phyloP scores from a whole-genome alignment of 2,888 invertebrate species.

The Megastigmus dorsalis region DNA sequence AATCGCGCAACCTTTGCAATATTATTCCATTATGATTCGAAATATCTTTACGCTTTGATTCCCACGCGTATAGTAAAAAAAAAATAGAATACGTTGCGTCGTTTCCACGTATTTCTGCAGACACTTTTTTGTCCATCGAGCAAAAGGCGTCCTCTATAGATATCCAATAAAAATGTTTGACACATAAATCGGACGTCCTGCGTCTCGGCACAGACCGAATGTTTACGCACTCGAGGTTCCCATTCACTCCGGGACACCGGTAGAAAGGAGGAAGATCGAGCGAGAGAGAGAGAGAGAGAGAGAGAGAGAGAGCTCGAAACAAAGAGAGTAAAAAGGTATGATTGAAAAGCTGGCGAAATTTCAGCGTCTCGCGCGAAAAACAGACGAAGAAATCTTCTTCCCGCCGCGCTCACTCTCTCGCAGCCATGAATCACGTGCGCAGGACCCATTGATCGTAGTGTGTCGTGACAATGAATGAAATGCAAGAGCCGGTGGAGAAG shows the following conservation, averaged over 20 bases:
- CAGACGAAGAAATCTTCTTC: background rate
- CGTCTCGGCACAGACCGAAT: slow-evolving; percentile 7
- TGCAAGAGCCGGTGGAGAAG: background rate
- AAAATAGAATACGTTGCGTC: background rate
- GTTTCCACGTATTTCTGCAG: background rate
- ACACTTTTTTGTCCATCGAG: background rate
- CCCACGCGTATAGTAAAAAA: background rate
- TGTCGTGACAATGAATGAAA: slow-evolving; percentile 16
- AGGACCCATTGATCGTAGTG: background rate
- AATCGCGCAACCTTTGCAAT: too few relatives aligned
- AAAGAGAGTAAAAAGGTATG: background rate
- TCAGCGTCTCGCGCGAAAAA: slow-evolving; percentile 18
- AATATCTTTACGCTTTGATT: background rate
- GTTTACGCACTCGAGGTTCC: background rate
- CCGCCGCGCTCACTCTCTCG: background rate
- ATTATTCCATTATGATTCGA: too few relatives aligned
- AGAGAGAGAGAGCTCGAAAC: background rate
- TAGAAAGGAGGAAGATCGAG: background rate
- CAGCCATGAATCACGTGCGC: slow-evolving; percentile 28
- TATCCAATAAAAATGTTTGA: slow-evolving; percentile 28
- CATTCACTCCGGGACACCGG: background rate
- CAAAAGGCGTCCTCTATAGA: background rate
- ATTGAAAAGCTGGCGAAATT: slow-evolving; percentile 35
- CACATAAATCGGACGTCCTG: slow-evolving; percentile 2
- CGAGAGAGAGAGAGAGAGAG: background rate